Evolutionary conservation across 2,113 vertebrate species (phyloP).

Genomic region (Okapia johnstoni): DNA sequence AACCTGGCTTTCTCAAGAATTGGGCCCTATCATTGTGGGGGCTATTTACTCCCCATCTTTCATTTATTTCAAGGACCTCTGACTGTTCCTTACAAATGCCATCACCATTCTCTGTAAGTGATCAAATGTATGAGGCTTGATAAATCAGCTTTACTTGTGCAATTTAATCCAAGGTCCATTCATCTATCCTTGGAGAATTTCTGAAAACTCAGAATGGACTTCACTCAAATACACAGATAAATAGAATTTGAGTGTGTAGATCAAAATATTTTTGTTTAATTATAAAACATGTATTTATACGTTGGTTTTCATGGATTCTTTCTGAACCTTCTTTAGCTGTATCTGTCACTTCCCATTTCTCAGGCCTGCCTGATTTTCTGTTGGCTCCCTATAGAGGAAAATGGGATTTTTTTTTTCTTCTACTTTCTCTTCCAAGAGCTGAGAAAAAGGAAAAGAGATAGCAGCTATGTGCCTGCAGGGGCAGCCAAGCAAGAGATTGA

Average conservation of each 20-base stretch:
- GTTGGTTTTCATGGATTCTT: constrained; percentile 55
- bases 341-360: constrained; percentile 60
- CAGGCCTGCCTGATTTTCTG: constrained; percentile 57
- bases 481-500: constrained; percentile 80
- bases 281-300: constrained; percentile 53
- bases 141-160: constrained; percentile 44
- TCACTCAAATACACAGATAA: constrained; percentile 53
- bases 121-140: constrained; percentile 29
- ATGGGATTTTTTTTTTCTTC: constrained; percentile 46
- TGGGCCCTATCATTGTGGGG: not conserved
- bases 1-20: not conserved
- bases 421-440: constrained; percentile 44
- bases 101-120: not conserved
- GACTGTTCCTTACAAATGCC: not conserved
- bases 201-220: constrained; percentile 53
- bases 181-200: constrained; percentile 20
- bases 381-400: constrained; percentile 67
- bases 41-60: not conserved
- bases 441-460: constrained; percentile 78
- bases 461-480: constrained; percentile 72
- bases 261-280: constrained; percentile 27
- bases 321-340: constrained; percentile 60
- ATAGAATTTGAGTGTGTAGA: constrained; percentile 49
- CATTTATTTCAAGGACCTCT: constrained; percentile 39
- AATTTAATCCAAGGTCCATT: constrained; percentile 12